Evolutionary conservation across 2,113 vertebrate species (phyloP), one percentile per base, ranked within the genome.

Genomic region (Cephalopterus ornatus): DNA sequence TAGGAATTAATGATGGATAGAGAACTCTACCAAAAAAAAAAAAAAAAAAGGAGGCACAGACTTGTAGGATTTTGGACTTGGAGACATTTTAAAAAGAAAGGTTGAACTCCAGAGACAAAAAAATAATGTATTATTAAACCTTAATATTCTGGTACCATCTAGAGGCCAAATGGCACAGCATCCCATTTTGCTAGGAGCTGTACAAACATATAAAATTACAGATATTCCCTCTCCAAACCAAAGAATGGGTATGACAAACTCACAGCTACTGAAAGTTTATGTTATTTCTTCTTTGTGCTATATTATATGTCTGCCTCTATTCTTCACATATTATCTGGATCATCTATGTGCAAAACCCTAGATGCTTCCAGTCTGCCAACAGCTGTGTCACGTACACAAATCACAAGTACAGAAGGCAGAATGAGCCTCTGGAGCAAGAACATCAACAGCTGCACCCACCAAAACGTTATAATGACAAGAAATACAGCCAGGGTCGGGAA

Each of bases 111-210:
- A 91, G 61, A 86, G 47, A 84, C 4, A 73, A 94, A 95, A 65
- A 77, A 84, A 27, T 10, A 61, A 72, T 22, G 2, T 21, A 66
- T 86, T 96, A 93, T 75, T 92, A 92, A 93, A 94, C 35, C 52
- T 95, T 90, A 93, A 95, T 74, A 94, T 93, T 95, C 65, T 84
- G 92, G 56, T 96, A 95, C 93, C 95, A 95, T 91, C 95, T 96
- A 96, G 93, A 96, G 90, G 93, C 85, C 88, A 94, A 95, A 90
- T 90, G 82, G 55, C 89, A 93, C 78, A 96, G 65, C 47, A 67
- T 80, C 42, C 35, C 23, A 53, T 85, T 88, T 85, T 83, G 18
- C 59, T 78, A 33, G 68, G 55, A 93, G 39, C 39, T 89, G 28
- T 84, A n/a, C 42, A 81, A 85, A 50, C 13, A 58, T 17, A 30